These are phyloP conservation scores for Macrophya alboannulata DNA, from an alignment of 2,888 invertebrate species.

Conservation along the genomic window DNA sequence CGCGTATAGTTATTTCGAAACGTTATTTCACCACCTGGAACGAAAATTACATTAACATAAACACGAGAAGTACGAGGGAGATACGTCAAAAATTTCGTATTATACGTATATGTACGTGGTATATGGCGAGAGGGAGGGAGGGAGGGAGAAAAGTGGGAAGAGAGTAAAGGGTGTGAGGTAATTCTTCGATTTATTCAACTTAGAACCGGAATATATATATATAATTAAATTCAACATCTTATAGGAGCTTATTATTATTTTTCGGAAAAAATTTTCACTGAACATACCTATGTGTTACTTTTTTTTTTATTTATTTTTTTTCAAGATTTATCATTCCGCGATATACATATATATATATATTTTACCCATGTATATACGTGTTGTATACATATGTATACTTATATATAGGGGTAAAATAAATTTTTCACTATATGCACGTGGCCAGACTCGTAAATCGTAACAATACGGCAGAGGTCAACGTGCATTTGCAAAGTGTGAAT, in stretches of 20 bases:
- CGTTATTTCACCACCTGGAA: constrained; percentile 64
- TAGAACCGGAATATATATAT: background rate
- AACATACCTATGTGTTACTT: background rate
- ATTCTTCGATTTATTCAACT: constrained; percentile 36
- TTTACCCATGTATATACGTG: background rate
- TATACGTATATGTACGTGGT: constrained; percentile 45
- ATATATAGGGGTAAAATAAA: background rate
- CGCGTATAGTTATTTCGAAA: constrained; percentile 32
- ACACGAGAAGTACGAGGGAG: constrained; percentile 63
- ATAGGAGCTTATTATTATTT: background rate
- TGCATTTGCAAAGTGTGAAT: background rate
- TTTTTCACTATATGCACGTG: background rate
- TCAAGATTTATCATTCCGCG: background rate
- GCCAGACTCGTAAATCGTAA: background rate
- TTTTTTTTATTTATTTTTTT: background rate
- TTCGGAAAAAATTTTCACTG: background rate
- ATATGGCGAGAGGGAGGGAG: too few relatives aligned
- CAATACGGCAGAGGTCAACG: background rate
- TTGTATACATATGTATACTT: background rate
- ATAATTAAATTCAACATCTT: constrained; percentile 22
- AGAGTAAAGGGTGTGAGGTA: background rate
- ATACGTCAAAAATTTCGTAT: constrained; percentile 50
- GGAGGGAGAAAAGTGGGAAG: too few relatives aligned
- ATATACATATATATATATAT: background rate
- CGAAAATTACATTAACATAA: constrained; percentile 73